These are phyloP conservation scores for Copsychus sechellarum DNA, from an alignment of 2,113 vertebrate genomes.

Conservation along the genomic window DNA sequence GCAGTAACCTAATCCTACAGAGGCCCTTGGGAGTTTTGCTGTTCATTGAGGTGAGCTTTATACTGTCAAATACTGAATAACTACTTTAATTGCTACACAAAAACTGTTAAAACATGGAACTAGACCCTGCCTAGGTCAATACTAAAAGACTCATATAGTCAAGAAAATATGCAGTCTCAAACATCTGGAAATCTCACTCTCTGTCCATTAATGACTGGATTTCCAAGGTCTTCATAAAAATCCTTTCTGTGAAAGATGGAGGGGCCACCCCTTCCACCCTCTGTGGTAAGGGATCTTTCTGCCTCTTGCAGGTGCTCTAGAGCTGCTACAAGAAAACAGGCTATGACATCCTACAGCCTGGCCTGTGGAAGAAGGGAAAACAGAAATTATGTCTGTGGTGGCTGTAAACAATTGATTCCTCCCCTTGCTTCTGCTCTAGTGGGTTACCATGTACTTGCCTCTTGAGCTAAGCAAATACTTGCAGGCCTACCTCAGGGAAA, in stretches of 20 bases:
- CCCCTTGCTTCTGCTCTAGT: neutral
- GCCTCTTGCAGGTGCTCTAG: neutral
- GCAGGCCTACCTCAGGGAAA: neutral
- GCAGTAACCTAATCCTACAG: neutral
- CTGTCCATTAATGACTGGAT: neutral
- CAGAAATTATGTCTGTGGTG: neutral
- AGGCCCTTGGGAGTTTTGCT: neutral
- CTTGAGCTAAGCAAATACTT: neutral
- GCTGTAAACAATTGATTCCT: neutral
- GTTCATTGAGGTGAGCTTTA: neutral
- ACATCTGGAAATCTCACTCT: neutral
- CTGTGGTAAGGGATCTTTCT: neutral
- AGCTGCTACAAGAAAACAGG: neutral
- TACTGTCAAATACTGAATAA: neutral
- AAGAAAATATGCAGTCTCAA: neutral
- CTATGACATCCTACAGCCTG: neutral
- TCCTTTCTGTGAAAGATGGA: neutral
- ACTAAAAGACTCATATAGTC: neutral
- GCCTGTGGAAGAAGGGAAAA: neutral
- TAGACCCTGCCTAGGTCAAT: neutral
- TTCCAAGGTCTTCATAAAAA: neutral
- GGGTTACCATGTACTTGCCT: neutral
- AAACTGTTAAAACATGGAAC: neutral
- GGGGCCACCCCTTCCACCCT: neutral
- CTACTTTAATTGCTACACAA: neutral